Conservation (phyloP, 2,113 vertebrate species). For the Pituophis catenifer region DNA sequence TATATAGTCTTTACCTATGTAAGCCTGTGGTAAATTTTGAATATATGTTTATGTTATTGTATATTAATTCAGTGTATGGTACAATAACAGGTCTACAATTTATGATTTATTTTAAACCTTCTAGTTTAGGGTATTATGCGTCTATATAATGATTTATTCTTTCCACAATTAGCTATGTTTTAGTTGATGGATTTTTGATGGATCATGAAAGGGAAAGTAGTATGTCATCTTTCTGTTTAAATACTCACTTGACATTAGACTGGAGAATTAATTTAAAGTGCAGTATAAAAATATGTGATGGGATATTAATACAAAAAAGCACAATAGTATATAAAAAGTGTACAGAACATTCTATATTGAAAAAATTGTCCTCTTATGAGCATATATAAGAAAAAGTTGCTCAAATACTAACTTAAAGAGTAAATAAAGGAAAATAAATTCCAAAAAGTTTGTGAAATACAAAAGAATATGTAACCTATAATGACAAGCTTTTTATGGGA, state of each 20-base stretch:
- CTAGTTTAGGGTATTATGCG: not conserved
- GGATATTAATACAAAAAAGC: not conserved
- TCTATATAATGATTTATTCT: not conserved
- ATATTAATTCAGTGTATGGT: not conserved
- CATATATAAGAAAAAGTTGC: not conserved
- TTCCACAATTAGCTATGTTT: not conserved
- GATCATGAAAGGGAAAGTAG: not conserved
- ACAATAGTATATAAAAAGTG: not conserved
- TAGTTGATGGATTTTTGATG: not conserved
- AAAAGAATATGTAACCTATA: not conserved
- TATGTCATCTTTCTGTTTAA: not conserved
- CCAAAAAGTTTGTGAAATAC: not conserved
- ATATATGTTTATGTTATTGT: not conserved
- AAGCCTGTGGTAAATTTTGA: not conserved
- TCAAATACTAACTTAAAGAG: not conserved
- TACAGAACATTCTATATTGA: not conserved
- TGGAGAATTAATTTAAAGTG: not conserved
- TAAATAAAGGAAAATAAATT: not conserved
- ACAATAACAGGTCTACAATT: not conserved
- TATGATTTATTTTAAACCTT: not conserved
- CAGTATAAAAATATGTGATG: not conserved
- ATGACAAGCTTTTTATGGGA: not conserved
- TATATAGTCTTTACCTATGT: not conserved
- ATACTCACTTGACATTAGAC: not conserved
- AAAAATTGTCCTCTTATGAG: not conserved